Conservation (phyloP, 2,888 invertebrate genomes). For the Drosophila gaucha region DNA sequence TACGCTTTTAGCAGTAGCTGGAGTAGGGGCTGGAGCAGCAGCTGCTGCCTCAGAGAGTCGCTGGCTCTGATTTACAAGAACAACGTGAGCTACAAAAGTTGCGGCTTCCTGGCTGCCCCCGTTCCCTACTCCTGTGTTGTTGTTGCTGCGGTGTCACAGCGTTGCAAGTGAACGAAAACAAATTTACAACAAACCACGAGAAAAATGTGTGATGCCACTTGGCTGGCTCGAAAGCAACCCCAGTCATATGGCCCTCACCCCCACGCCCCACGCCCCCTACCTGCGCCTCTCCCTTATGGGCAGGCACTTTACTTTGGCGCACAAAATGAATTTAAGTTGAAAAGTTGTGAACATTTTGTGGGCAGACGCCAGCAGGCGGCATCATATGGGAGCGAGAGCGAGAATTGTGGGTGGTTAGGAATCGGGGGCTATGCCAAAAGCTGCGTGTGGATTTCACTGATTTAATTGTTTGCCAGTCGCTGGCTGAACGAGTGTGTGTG, state of each 20-base stretch:
- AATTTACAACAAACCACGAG: constrained; percentile 78
- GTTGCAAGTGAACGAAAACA: constrained; percentile 78
- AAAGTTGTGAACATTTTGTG: constrained; percentile 79
- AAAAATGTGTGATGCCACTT: constrained; percentile 75
- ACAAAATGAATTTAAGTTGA: constrained; percentile 78
- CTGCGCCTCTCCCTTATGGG: constrained; percentile 15
- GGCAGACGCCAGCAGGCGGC: constrained; percentile 23
- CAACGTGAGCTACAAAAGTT: constrained; percentile 46
- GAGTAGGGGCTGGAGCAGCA: constrained; percentile 31
- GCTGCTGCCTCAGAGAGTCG: constrained; percentile 62
- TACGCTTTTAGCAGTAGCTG: constrained; percentile 49
- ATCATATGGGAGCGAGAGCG: neutral
- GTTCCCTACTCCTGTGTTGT: neutral
- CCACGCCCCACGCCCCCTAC: neutral
- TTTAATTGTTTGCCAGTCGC: constrained; percentile 70
- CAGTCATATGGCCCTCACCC: constrained; percentile 9
- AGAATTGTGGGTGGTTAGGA: neutral
- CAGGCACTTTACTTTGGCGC: constrained; percentile 57
- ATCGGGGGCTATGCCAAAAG: constrained; percentile 39
- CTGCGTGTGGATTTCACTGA: constrained; percentile 78
- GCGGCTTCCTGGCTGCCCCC: constrained; percentile 49
- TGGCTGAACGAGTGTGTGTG: no score
- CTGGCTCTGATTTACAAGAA: constrained; percentile 69
- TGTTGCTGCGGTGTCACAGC: constrained; percentile 69
- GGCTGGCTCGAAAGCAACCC: constrained; percentile 41